Conservation (phyloP, 92 coral and sea anemone genomes). For the Parazoanthus swiftii region DNA sequence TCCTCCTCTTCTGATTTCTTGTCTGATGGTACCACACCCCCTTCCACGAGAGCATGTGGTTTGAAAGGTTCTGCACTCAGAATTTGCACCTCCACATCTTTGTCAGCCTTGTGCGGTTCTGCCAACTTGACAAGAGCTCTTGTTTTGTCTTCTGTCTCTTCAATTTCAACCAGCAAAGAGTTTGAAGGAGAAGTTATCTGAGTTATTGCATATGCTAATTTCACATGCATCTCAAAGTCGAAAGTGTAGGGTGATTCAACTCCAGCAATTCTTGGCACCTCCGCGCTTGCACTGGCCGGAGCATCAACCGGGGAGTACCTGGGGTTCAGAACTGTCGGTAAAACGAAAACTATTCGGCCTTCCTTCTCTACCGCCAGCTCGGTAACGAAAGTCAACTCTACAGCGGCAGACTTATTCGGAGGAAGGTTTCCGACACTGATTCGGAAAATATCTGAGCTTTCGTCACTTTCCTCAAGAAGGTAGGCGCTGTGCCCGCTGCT, state of each 20-base stretch:
- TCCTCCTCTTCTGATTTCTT: constrained; percentile 44
- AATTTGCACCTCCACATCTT: constrained; percentile 58
- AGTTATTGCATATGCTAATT: constrained; percentile 60
- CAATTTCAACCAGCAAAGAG: constrained; percentile 53
- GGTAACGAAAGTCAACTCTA: constrained; percentile 66
- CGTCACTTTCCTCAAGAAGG: constrained; percentile 70
- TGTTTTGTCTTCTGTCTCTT: constrained; percentile 52
- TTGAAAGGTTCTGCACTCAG: constrained; percentile 50
- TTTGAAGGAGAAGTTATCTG: constrained; percentile 68
- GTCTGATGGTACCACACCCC: constrained; percentile 42
- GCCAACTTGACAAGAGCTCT: constrained; percentile 54
- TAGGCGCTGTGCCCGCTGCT: constrained; percentile 70
- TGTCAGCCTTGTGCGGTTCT: constrained; percentile 52
- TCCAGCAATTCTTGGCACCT: constrained; percentile 29
- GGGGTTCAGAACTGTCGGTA: constrained; percentile 79
- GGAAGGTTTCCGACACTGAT: constrained; percentile 75
- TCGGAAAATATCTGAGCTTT: constrained; percentile 68
- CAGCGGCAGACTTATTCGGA: constrained; percentile 57
- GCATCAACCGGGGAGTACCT: constrained; percentile 66
- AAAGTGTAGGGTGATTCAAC: constrained; percentile 53
- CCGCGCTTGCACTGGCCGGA: constrained; percentile 40
- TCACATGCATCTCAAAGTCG: constrained; percentile 71
- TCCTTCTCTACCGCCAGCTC: constrained; percentile 67
- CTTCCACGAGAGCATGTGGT: constrained; percentile 57
- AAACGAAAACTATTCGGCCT: constrained; percentile 67